These are phyloP conservation scores for Bradynema listronoti DNA, from an alignment of 1,140 invertebrate genomes.

Conservation along the genomic window DNA sequence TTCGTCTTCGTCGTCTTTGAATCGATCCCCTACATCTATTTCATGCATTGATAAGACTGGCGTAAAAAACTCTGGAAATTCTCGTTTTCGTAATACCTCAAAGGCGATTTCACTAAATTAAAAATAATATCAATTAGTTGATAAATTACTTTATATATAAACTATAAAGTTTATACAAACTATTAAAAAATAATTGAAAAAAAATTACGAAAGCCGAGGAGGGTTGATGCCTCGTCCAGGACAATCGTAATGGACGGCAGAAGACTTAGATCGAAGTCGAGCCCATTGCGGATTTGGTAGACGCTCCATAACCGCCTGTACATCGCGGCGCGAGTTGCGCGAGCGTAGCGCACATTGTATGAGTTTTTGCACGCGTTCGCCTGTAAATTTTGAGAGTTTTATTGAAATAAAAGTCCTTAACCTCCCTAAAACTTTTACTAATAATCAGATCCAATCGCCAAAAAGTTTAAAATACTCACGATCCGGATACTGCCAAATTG, in stretches of 20 bases:
- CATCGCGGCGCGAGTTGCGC: constrained; percentile 14
- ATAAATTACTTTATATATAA: background rate
- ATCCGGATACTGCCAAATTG: too few species aligned
- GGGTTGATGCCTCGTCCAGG: background rate
- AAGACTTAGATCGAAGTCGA: background rate
- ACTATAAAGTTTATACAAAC: background rate
- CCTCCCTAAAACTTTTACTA: constrained; percentile 3
- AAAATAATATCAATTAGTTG: background rate
- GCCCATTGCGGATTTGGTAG: constrained; percentile 19
- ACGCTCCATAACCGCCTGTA: constrained; percentile 17
- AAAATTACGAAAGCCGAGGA: constrained; percentile 1
- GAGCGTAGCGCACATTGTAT: constrained; percentile 16
- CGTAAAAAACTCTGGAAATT: too few species aligned
- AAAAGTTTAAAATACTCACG: background rate
- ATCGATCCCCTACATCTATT: too few species aligned
- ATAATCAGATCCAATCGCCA: background rate
- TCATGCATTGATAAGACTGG: too few species aligned
- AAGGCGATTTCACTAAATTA: background rate
- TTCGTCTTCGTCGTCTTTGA: too few species aligned
- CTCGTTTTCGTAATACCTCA: too few species aligned
- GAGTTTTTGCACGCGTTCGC: constrained; percentile 2
- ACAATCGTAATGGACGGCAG: background rate
- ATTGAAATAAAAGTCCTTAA: too few species aligned
- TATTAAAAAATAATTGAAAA: background rate
- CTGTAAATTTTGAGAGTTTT: constrained; percentile 6